Base-by-base conservation (phyloP, 1,140 invertebrate genomes). In the Lanistes nyassanus region DNA sequence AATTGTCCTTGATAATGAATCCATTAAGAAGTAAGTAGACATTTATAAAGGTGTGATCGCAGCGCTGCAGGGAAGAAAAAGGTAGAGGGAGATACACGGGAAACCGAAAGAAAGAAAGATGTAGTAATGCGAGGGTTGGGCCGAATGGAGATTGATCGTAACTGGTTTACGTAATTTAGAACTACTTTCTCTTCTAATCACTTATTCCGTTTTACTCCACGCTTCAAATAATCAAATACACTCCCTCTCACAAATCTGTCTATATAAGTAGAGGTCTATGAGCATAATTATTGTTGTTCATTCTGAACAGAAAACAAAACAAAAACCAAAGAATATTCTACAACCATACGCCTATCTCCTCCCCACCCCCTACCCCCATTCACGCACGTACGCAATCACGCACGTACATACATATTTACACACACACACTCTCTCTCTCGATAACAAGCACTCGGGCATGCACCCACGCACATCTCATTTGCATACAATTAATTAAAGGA, bases 361-460 rank as follows among this genome's bases (percentile, higher is more conserved):
- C 37, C 4, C 37, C 29, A 19, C 21, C 60, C 21, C 31, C 7
- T 23, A n/a, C 62, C 7, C 62, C n/a, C 31, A 1, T 23, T 65
- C 31, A 36, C 31, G 34, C 31, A n/a, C 31, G 39, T 16, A 34
- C 62, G 39, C 62, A 31, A 7, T 11, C 62, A 65, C 62, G 11
- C 62, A 6, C 31, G 39, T 37, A 65, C 31, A 36, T 37, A 36
- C 62, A 34, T 37, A 65, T 37, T 36, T 37, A 65, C 62, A 65
- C 31, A 65, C 62, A 31, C 62, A 65, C 62, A 65, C 62, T 36
- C 62, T 36, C 62, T 36, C 62, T 36, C 62, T 36, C 26, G 39
- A 9, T 13, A 11, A 16, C 11, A 26, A 23, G 9, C 11, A 11
- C 58, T 26, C 11, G 7, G 23, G 7, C 58, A 11, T 31, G n/a